Evolutionary conservation across 2,113 vertebrate species (phyloP), one percentile per base, ranked within the genome.

Genomic region (Notechis scutatus): DNA sequence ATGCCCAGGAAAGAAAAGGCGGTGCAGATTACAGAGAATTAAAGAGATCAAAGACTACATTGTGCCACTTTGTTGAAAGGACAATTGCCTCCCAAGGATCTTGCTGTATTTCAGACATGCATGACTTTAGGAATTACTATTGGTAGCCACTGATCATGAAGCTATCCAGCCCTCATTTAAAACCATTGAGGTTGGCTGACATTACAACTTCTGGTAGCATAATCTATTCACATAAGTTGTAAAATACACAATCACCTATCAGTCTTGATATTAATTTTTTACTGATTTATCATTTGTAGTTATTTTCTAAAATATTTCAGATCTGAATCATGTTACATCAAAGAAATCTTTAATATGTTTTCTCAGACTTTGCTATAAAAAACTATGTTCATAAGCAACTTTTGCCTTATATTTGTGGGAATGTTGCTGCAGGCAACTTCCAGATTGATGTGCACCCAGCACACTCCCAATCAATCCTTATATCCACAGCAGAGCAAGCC

Each of bases 31-130:
- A 10, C 0, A 3, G 85, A 34, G 56, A 93, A 85, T 0, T 85
- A 91, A 94, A 95, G 85, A 95, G 81, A 95, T 12, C 88, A 90
- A 0, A 39, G 26, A 88, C 59, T n/a, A 89, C 91, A 61, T 91
- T 29, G 42, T 94, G 39, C 59, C 94, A 89, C 26, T 7, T 0
- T 42, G 9, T 18, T 45, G 11, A n/a, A 93, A 92, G 56, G 21
- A 88, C 50, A 29, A n/a, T 2, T 95, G 59, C 85, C 14, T 18
- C 87, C 6, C 50, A 88, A 55, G 14, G n/a, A 21, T 42, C 74
- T 81, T 81, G 45, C 45, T 45, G 45, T 45, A 42, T 81, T 34
- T 39, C 15, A 81, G n/a, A 81, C 15, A 1, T 81, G 74, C 18
- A 81, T 21, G 42, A 2, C 18, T 81, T 81, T 15, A 42, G 74